Evolutionary conservation across 1,140 invertebrate genomes (phyloP).

Genomic region (Periplaneta americana): DNA sequence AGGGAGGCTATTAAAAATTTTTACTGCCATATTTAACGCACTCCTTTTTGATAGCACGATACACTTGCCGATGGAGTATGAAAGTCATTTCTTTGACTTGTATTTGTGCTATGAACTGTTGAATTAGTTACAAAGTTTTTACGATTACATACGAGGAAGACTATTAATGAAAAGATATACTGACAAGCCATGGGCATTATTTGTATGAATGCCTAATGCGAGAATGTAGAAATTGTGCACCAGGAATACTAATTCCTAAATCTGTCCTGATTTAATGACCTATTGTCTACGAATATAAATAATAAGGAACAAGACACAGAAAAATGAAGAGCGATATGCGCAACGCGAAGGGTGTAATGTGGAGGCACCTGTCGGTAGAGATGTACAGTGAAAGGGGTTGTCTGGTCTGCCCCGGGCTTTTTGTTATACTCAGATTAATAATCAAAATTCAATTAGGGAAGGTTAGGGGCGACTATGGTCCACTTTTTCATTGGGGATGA

Average conservation of each 20-base stretch:
- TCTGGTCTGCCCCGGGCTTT: neutral
- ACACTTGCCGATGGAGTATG: too few species aligned
- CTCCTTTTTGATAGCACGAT: too few species aligned
- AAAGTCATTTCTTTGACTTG: too few species aligned
- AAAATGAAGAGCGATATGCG: neutral
- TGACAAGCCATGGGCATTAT: too few species aligned
- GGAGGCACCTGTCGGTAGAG: neutral
- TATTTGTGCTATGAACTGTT: too few species aligned
- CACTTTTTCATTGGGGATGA: constrained; percentile 7
- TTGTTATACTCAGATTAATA: constrained; percentile 10
- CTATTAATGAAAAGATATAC: too few species aligned
- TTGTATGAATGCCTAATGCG: too few species aligned
- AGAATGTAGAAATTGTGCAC: neutral
- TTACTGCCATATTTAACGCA: too few species aligned
- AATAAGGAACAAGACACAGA: neutral
- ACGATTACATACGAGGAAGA: too few species aligned
- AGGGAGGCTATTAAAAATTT: too few species aligned
- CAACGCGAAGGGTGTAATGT: too few species aligned
- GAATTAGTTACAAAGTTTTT: too few species aligned
- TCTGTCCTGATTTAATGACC: neutral
- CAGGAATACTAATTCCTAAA: neutral
- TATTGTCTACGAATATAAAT: neutral
- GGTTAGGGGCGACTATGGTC: constrained; percentile 2
- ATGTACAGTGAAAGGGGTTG: neutral
- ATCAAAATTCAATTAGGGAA: constrained; percentile 15